Base-by-base conservation (phyloP, 2,888 invertebrate species). In the Macrophya alboannulata region DNA sequence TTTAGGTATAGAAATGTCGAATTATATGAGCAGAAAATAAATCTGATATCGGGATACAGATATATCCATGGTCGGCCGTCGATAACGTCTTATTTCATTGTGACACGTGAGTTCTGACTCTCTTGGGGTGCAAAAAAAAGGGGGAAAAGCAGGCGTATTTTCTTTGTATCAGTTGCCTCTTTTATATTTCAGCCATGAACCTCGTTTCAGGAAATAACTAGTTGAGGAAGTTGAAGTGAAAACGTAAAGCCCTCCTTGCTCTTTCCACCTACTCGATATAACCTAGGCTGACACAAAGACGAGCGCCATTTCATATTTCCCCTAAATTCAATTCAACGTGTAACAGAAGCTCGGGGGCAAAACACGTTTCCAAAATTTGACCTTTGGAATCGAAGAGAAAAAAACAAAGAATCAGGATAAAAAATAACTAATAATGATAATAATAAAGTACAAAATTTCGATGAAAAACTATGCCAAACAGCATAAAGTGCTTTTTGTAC, bases 131-230 rank as follows among this genome's bases (percentile, higher is more conserved):
- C 17, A 37, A 17, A 37, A 68, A 37, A 4, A 68, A 37, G 1
- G 10, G 17, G 10, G 15, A 55, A n/a, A 6, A 40, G 4, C 76
- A 17, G 48, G 77, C 8, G 12, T 81, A 59, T 81, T 81, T 81
- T 15, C 40, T 81, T 81, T 21, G 59, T 62, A 81, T 62, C 81
- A 62, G 81, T 62, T 59, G 40, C 81, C 81, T 81, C 59, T 81
- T 81, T 81, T 81, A 62, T 81, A 81, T 81, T 81, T 81, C 81
- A 81, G 59, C 59, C 81, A 62, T 59, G 81, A 81, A 81, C 59
- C 81, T 81, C 81, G 81, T 81, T 43, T 25, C 81, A 62, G 81
- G 43, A 62, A 81, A 81, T 81, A 81, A 81, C 81, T 81, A 81
- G 59, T 81, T 62, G 59, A 81, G 43, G 81, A 81, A 81, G 81